Percentiles rank a stretch among this genome's conserved stretches.
Evolutionary conservation across 2,888 invertebrate species (phyloP).

Genomic region (Anorthoa munda): DNA sequence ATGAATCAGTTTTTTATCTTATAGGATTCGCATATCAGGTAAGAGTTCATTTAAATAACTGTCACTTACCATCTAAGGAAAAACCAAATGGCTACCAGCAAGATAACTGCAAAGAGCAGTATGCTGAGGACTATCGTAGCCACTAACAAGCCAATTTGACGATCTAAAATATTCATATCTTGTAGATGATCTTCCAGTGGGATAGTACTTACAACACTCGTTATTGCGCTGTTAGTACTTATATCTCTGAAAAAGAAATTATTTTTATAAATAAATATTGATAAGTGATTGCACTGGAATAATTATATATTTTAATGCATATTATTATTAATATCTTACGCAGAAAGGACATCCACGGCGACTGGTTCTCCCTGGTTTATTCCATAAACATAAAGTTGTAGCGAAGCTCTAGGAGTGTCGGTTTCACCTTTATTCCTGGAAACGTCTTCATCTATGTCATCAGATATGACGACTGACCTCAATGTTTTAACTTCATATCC

Average conservation of each 20-base stretch:
- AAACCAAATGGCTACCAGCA: conserved; percentile 79
- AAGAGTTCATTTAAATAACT: conserved; percentile 69
- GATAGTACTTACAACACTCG: conserved; percentile 77
- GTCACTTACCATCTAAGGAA: conserved; percentile 84
- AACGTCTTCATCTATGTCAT: conserved; percentile 62
- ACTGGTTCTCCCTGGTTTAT: conserved; percentile 80
- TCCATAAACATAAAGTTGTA: conserved; percentile 85
- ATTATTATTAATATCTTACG: conserved; percentile 71
- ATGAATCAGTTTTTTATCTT: conserved; percentile 53
- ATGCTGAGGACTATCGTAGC: conserved; percentile 84
- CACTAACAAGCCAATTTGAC: conserved; percentile 82
- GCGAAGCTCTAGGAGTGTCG: conserved; percentile 70
- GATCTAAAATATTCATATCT: conserved; percentile 74
- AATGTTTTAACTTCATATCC: conserved; percentile 85
- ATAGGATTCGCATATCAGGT: conserved; percentile 51
- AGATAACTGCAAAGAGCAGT: conserved; percentile 82
- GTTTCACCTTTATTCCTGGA: conserved; percentile 70
- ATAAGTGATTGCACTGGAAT: neutral
- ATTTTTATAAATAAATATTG: neutral
- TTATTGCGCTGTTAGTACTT: conserved; percentile 73
- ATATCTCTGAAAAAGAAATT: conserved; percentile 80
- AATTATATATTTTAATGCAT: neutral
- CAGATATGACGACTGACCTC: conserved; percentile 82
- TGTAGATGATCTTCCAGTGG: conserved; percentile 86
- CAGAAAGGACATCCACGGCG: conserved; percentile 74